These are phyloP conservation scores for Arctia plantaginis DNA, from an alignment of 2,888 invertebrate genomes.

Conservation along the genomic window DNA sequence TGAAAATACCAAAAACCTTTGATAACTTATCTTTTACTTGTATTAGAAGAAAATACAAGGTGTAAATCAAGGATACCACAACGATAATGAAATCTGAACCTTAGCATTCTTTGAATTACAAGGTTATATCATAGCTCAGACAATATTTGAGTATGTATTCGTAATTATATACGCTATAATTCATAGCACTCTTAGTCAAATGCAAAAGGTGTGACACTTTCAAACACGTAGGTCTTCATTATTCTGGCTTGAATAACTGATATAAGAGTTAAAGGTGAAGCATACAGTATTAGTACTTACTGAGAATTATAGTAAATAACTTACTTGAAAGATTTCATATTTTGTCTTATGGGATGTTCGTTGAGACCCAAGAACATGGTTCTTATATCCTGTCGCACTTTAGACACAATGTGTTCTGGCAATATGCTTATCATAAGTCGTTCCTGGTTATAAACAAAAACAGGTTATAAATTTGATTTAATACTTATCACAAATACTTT, in stretches of 20 bases:
- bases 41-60: not conserved
- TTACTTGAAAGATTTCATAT: constrained; percentile 79
- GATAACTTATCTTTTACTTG: not conserved
- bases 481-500: not conserved
- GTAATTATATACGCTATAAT: not conserved
- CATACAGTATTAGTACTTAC: not conserved
- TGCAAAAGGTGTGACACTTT: not conserved
- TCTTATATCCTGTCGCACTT: constrained; percentile 86
- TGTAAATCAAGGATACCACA: not conserved
- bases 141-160: not conserved
- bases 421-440: constrained; percentile 94
- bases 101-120: not conserved
- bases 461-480: not conserved
- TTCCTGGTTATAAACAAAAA: constrained; percentile 85
- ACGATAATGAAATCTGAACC: not conserved
- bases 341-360: constrained; percentile 68
- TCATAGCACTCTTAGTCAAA: not conserved
- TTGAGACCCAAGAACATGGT: constrained; percentile 85
- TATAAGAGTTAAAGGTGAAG: not conserved
- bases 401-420: constrained; percentile 93
- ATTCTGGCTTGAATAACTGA: not conserved
- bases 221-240: not conserved
- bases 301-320: constrained; percentile 21
- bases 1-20: not conserved
- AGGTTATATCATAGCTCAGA: not conserved